These are phyloP conservation scores for Adelges cooleyi DNA, from an alignment of 1,140 invertebrate species.

Conservation along the genomic window DNA sequence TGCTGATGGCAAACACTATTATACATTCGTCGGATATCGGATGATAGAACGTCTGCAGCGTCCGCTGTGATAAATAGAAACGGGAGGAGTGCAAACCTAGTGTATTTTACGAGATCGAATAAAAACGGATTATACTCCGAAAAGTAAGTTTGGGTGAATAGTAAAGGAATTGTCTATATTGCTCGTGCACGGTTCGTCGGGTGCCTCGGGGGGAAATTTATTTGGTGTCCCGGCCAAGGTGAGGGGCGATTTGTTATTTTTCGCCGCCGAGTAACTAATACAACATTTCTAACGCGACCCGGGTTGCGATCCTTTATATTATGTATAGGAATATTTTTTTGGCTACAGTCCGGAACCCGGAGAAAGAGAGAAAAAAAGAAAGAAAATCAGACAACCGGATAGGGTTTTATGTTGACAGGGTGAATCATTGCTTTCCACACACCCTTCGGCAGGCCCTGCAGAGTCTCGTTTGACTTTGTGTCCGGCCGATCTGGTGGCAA, in stretches of 20 bases:
- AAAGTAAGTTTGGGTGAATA: neutral
- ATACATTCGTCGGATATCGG: no score
- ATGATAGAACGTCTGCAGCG: no score
- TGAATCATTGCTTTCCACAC: constrained; percentile 24
- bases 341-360: neutral
- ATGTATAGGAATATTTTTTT: constrained; percentile 14
- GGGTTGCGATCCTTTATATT: neutral
- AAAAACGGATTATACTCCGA: constrained; percentile 3
- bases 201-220: constrained; percentile 21
- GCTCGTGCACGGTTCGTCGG: neutral
- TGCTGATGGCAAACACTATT: no score
- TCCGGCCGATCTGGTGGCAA: neutral
- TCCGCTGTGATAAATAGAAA: neutral
- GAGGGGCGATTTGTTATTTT: constrained; percentile 25
- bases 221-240: constrained; percentile 18
- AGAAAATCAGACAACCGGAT: constrained; percentile 20
- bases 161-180: constrained; percentile 6
- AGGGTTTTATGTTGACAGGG: constrained; percentile 25
- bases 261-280: constrained; percentile 15
- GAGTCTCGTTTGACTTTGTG: neutral
- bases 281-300: neutral
- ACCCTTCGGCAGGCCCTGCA: neutral
- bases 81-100: neutral
- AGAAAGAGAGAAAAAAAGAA: neutral
- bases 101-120: constrained; percentile 24